These are phyloP conservation scores for Chelidonichthys spinosus DNA, from an alignment of 2,797 vertebrate species.

Conservation along the genomic window DNA sequence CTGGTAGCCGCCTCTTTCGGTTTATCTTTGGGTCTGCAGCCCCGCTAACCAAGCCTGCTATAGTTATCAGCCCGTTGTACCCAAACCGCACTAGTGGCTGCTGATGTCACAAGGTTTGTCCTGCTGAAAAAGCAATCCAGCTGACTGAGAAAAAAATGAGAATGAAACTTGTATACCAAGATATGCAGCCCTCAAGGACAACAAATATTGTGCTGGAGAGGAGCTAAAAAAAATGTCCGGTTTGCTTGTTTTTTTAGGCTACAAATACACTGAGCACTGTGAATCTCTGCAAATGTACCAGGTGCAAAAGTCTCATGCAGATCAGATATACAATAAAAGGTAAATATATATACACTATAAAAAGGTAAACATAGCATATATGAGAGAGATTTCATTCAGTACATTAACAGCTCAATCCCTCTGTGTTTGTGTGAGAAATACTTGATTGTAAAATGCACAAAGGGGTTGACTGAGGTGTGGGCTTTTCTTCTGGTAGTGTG, in stretches of 20 bases:
- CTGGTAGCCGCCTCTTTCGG: not conserved
- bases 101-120: conserved; percentile 54
- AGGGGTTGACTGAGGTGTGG: not conserved
- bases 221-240: conserved; percentile 5
- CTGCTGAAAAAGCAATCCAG: conserved; percentile 29
- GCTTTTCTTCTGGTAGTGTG: not conserved
- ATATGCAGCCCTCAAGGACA: conserved; percentile 37
- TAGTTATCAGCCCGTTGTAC: conserved; percentile 16
- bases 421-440: too few relatives aligned
- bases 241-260: not conserved
- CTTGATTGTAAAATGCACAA: not conserved
- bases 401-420: not conserved
- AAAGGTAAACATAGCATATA: not conserved
- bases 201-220: conserved; percentile 13
- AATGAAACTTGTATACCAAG: conserved; percentile 12
- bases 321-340: too few relatives aligned
- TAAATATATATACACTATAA: too few relatives aligned
- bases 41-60: not conserved
- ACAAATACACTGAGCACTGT: not conserved
- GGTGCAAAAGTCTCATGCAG: not conserved
- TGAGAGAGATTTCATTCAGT: not conserved
- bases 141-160: conserved; percentile 32
- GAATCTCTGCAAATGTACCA: not conserved
- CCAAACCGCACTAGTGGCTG: conserved; percentile 26
- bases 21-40: conserved; percentile 17